Evolutionary conservation across 2,797 vertebrate species (phyloP), one percentile per base, ranked within the genome.

Genomic region (Aphelocoma californica): DNA sequence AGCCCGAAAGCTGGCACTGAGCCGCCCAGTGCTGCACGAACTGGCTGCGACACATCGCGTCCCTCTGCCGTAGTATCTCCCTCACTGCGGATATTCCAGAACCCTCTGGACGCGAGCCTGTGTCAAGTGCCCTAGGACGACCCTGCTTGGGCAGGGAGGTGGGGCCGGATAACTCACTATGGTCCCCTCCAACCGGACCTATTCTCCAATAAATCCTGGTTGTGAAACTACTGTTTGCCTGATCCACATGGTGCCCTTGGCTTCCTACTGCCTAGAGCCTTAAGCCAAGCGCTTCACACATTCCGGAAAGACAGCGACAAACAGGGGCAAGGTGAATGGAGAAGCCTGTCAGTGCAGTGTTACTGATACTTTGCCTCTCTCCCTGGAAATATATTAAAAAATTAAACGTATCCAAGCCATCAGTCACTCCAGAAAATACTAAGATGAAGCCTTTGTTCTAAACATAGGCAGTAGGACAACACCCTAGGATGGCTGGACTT

Each of bases 1-100:
- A 1, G 44, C 2, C 21, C 2, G 2, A 42, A 18, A 34, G 14
- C 2, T 34, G 53, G 32, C 60, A 1, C 26, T 6, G 1, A 42
- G 56, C 21, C 44, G 2, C 6, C 4, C 17, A 1, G 40, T 3
- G 32, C 47, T 31, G 72, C 25, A 2, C 1, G 13, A 20, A 2
- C 1, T 36, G 65, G 28, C 4, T 8, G 50, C 6, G 42, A 40
- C 67, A 18, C 18, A 6, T 0, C 9, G 5, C 9, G 5, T 16
- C 65, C 51, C 58, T 9, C 9, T 40, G 70, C 61, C 12, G 0
- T 12, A 2, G 0, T 3, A 1, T 2, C 10, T 32, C 31, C 26
- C 40, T 81, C 56, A 1, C 12, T 4, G 62, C 42, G 6, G 23
- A 2, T 6, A 3, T 32, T 36, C 34, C 12, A 28, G 48, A 67